phyloP scores from a whole-genome alignment of 2,797 vertebrate species.

The Tapera naevia region DNA sequence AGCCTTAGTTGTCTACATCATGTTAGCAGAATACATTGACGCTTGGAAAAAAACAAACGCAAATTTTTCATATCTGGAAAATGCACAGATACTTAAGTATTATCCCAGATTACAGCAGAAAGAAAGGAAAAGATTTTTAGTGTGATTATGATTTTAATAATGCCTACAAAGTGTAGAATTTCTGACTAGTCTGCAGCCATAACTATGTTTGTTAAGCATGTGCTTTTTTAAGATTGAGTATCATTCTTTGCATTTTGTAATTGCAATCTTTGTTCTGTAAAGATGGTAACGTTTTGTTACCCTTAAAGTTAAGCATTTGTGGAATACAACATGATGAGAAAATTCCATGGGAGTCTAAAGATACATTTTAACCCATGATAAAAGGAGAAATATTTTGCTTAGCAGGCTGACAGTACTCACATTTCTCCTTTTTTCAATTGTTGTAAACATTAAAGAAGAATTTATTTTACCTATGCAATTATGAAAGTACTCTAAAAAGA shows the following conservation, averaged over 20 bases:
- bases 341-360: not conserved
- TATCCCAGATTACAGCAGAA: not conserved
- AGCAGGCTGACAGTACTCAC: not conserved
- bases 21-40: not conserved
- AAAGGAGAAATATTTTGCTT: not conserved
- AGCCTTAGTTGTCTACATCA: not conserved
- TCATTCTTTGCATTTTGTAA: conserved; percentile 11
- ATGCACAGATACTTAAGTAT: not conserved
- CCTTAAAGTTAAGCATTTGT: not conserved
- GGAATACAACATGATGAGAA: not conserved
- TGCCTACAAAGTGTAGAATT: not conserved
- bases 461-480: not conserved
- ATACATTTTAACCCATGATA: not conserved
- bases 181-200: not conserved
- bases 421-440: not conserved
- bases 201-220: conserved; percentile 18
- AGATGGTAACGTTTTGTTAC: not conserved
- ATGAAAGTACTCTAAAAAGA: not conserved
- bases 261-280: not conserved
- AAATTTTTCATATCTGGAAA: not conserved
- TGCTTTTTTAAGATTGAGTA: conserved; percentile 37
- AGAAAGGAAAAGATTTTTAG: not conserved
- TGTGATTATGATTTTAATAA: not conserved
- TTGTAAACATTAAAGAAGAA: not conserved
- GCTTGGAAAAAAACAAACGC: not conserved